phyloP scores from a whole-genome alignment of 30 jellyfish, hydroid and myxozoan genomes.

The Nemopilema nomurai region DNA sequence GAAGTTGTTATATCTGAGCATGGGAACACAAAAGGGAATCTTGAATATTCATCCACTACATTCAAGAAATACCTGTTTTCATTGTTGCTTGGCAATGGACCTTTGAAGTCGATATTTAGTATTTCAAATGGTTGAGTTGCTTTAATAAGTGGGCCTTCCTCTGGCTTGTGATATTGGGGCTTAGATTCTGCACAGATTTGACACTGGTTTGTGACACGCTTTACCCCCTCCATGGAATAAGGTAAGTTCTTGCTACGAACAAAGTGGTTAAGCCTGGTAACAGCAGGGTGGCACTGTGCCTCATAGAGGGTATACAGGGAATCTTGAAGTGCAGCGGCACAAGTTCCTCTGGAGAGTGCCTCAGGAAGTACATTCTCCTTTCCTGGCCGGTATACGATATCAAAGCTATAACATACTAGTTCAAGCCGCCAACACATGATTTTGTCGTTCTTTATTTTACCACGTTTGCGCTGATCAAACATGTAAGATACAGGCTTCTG shows the following conservation, averaged over 20 bases:
- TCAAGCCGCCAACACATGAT: constrained; percentile 81
- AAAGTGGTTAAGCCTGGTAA: constrained; percentile 63
- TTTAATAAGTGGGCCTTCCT: constrained; percentile 17
- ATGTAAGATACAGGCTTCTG: constrained; percentile 75
- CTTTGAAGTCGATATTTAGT: constrained; percentile 52
- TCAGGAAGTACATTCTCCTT: constrained; percentile 71
- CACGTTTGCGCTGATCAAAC: constrained; percentile 46
- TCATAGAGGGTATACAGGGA: constrained; percentile 35
- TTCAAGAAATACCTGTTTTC: constrained; percentile 53
- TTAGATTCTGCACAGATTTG: constrained; percentile 46
- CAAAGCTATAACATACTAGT: constrained; percentile 70
- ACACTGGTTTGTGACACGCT: not conserved
- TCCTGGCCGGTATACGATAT: constrained; percentile 84
- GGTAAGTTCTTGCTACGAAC: constrained; percentile 15
- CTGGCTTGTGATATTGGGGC: constrained; percentile 27
- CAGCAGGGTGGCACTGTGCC: constrained; percentile 84
- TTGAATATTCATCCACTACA: constrained; percentile 71
- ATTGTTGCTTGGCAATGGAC: constrained; percentile 58
- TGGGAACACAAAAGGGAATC: constrained; percentile 73
- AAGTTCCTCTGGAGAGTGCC: constrained; percentile 52
- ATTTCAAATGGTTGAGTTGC: constrained; percentile 47
- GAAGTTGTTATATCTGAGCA: constrained; percentile 44
- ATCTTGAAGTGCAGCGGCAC: constrained; percentile 38
- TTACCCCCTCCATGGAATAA: constrained; percentile 34
- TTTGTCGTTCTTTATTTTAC: constrained; percentile 80